Percentiles rank a stretch among this genome's conserved stretches.
Conservation (phyloP, 1,140 invertebrate genomes). For the Dufourea novaeangliae region DNA sequence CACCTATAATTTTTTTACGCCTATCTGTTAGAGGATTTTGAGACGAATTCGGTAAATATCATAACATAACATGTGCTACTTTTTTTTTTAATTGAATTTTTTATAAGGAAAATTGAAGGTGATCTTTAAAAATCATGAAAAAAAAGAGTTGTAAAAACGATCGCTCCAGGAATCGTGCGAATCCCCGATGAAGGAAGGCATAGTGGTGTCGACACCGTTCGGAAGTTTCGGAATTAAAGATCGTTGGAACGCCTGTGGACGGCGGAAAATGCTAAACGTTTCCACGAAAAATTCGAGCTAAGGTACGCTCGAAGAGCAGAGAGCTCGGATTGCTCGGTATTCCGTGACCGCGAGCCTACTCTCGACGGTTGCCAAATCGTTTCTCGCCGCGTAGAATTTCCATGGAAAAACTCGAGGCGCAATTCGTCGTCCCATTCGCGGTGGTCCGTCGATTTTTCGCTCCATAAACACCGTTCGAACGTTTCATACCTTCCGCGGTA, state of each 20-base stretch:
- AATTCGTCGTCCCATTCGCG: neutral
- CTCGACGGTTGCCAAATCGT: constrained; percentile 27
- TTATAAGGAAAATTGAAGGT: too few relatives aligned
- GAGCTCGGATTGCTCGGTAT: constrained; percentile 2
- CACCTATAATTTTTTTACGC: too few relatives aligned
- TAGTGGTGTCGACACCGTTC: neutral
- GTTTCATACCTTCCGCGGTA: neutral
- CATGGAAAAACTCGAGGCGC: constrained; percentile 6
- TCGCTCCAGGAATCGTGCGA: too few relatives aligned
- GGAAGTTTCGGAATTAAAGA: constrained; percentile 30
- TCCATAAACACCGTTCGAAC: neutral
- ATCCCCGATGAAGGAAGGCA: too few relatives aligned
- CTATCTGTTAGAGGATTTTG: too few relatives aligned
- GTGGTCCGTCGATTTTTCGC: constrained; percentile 15
- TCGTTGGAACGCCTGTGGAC: constrained; percentile 3
- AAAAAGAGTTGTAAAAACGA: too few relatives aligned
- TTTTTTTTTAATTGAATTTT: too few relatives aligned
- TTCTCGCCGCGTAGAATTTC: neutral
- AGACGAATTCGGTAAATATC: too few relatives aligned
- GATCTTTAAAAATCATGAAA: too few relatives aligned
- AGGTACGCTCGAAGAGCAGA: neutral
- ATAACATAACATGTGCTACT: too few relatives aligned
- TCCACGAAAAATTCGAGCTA: constrained; percentile 45
- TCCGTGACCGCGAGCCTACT: constrained; percentile 2
- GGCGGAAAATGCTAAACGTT: constrained; percentile 48